Base-by-base conservation (phyloP, 2,888 invertebrate species). In the Imbricaverruca yamaguchii region DNA sequence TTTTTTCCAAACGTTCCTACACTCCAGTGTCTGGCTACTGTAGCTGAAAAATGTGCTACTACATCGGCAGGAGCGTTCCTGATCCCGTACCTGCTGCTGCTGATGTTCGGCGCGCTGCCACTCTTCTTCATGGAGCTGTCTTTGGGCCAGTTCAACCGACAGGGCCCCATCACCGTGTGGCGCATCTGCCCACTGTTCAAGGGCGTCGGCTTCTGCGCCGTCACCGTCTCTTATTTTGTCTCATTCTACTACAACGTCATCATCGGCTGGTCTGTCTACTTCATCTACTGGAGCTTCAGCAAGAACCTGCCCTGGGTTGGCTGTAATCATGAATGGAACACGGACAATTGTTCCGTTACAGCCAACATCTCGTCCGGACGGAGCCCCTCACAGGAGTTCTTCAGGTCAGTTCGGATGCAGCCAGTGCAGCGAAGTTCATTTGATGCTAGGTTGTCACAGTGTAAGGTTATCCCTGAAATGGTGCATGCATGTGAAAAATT, bases 181-280 rank as follows among this genome's bases (percentile, higher is more conserved):
- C 92, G 92, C 86, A 93, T 94, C 86, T 93, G 93, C 85, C 94
- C 94, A 0, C 87, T 94, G 63, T 94, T 94, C 85, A 93, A 57
- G n/a, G 93, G 93, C 84, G 92, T 93, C 61, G 93, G 93, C 81
- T 93, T 93, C 87, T 93, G 93, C 87, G 92, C 93, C 25, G 93
- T 93, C 69, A 90, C 93, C 87, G 92, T 93, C 67, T 93, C 93
- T 21, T 93, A 93, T 88, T 93, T 92, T 88, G 86, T 93, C 21
- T 93, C 93, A 0, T 93, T 93, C 87, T 93, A 93, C 87, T 93
- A 93, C 89, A 94, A 94, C 87, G 93, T 94, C 81, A 94, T 94
- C 85, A 93, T 94, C 85, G 93, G 91, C 80, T 94, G 94, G 94
- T 91, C 94, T 7, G 89, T 94, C 84, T 94, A 93, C 89, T 94